A percentile compares a stretch with the other conserved stretches of the same genome.
Conservation (phyloP, 2,888 invertebrate genomes). For the Parnassius orleans region DNA sequence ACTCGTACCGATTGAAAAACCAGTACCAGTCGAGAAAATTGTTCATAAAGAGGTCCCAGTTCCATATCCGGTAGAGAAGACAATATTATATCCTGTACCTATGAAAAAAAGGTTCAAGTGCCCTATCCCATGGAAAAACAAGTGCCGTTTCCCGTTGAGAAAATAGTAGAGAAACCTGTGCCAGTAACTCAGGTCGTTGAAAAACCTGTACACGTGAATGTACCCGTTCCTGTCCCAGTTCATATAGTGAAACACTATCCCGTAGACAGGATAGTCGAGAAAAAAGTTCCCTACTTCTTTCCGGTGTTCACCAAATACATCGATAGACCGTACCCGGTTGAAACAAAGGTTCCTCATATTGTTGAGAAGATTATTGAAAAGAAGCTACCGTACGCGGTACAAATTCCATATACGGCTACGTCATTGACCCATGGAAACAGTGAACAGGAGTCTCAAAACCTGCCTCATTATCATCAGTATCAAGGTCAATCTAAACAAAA, state of each 20-base stretch:
- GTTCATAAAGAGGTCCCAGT: slow-evolving; percentile 71
- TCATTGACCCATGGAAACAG: slow-evolving; percentile 64
- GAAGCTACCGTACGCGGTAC: slow-evolving; percentile 77
- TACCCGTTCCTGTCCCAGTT: slow-evolving; percentile 64
- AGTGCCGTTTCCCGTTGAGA: slow-evolving; percentile 68
- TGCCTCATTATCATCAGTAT: slow-evolving; percentile 18
- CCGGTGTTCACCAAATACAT: slow-evolving; percentile 66
- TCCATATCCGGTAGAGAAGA: slow-evolving; percentile 77
- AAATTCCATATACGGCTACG: slow-evolving; percentile 71
- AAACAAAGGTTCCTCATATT: slow-evolving; percentile 66
- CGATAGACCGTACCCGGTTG: slow-evolving; percentile 72
- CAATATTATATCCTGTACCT: slow-evolving; percentile 69
- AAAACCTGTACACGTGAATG: slow-evolving; percentile 65
- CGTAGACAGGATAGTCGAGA: slow-evolving; percentile 77
- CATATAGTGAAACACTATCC: slow-evolving; percentile 68
- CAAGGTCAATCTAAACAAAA: slow-evolving; percentile 5
- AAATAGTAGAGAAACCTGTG: slow-evolving; percentile 74
- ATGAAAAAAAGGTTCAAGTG: slow-evolving; percentile 70
- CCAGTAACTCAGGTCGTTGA: slow-evolving; percentile 71
- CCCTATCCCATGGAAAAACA: slow-evolving; percentile 71
- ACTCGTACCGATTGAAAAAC: slow-evolving; percentile 67
- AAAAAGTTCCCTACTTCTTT: slow-evolving; percentile 69
- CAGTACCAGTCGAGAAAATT: slow-evolving; percentile 60
- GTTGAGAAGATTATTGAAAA: slow-evolving; percentile 77
- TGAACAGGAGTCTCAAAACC: slow-evolving; percentile 24